Percentiles rank a stretch among this genome's conserved stretches.
Evolutionary conservation across 2,113 vertebrate species (phyloP).

Genomic region (Setophaga kirtlandii): DNA sequence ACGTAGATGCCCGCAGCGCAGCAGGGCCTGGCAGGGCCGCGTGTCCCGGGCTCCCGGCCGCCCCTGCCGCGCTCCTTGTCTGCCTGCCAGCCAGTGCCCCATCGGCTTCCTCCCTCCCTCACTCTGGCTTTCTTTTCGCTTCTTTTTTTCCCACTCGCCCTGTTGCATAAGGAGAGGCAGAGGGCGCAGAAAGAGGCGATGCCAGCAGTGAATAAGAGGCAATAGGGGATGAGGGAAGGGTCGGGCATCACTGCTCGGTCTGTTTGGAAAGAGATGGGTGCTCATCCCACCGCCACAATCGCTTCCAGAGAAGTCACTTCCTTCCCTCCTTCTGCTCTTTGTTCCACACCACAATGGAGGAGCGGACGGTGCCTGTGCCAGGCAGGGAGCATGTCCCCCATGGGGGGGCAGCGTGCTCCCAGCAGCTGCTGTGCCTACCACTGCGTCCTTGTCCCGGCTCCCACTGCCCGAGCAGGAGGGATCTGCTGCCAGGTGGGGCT

Average conservation of each 20-base stretch:
- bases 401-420: not conserved
- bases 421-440: constrained; percentile 16
- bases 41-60: not conserved
- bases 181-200: not conserved
- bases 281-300: not conserved
- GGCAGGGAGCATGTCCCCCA: not conserved
- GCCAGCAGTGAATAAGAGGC: not conserved
- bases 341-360: not conserved
- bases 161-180: not conserved
- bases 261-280: constrained; percentile 18
- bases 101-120: not conserved
- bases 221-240: not conserved
- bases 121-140: not conserved
- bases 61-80: constrained; percentile 44
- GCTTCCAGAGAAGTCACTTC: constrained; percentile 51
- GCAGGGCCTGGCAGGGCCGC: constrained; percentile 38
- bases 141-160: not conserved
- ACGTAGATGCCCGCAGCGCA: constrained; percentile 55
- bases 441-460: not conserved
- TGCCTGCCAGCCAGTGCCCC: constrained; percentile 42
- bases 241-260: not conserved
- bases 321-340: constrained; percentile 32
- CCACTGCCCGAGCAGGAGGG: not conserved
- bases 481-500: not conserved
- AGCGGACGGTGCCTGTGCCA: not conserved